Conservation (phyloP, 2,113 vertebrate genomes). For the Lepus europaeus region DNA sequence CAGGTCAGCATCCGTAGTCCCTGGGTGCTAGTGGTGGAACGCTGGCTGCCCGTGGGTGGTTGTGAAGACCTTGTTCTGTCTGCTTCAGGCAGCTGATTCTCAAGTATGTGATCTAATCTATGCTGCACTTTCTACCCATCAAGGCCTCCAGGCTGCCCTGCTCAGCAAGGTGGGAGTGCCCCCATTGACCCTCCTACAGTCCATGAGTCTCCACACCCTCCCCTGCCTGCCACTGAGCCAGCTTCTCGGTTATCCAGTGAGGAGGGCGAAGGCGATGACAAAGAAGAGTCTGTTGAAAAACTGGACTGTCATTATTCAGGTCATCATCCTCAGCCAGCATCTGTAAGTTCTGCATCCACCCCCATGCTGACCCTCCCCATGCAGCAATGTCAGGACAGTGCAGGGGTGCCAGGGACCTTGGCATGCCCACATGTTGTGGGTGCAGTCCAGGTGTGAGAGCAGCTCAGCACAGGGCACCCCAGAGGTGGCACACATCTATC, state of each 20-base stretch:
- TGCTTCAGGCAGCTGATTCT: not conserved
- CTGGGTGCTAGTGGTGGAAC: not conserved
- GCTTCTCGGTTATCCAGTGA: constrained; percentile 96
- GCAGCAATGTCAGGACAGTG: not conserved
- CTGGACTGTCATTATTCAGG: constrained; percentile 99
- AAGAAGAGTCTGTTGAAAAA: constrained; percentile 96
- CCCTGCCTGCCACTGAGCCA: constrained; percentile 91
- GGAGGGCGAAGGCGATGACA: constrained; percentile 98
- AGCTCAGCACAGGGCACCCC: not conserved
- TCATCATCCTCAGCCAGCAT: constrained; percentile 98
- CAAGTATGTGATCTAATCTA: constrained; percentile 25
- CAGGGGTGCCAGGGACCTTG: not conserved
- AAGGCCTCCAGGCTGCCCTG: constrained; percentile 93
- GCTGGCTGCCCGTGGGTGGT: not conserved
- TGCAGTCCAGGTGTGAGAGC: not conserved
- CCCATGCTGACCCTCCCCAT: not conserved
- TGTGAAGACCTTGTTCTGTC: not conserved
- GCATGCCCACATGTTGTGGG: not conserved
- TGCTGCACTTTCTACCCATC: constrained; percentile 70
- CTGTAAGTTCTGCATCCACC: constrained; percentile 90
- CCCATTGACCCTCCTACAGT: constrained; percentile 91
- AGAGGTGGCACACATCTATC: not conserved
- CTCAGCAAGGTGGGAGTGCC: constrained; percentile 91
- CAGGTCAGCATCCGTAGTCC: not conserved
- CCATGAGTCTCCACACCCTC: constrained; percentile 93